Conservation (phyloP, 2,113 vertebrate species). For the Lampris megalopsis region DNA sequence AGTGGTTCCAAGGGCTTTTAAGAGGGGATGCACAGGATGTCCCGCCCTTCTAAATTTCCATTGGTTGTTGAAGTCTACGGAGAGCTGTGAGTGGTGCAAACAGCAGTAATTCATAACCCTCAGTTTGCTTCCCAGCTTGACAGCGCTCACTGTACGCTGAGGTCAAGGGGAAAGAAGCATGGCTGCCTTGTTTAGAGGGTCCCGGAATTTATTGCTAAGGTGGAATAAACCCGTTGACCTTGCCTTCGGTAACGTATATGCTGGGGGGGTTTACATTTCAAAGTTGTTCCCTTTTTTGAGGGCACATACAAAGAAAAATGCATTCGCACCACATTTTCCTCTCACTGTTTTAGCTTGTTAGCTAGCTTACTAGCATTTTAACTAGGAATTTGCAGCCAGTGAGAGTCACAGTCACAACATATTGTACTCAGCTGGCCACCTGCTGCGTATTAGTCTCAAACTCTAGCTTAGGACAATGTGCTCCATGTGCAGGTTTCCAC, state of each 20-base stretch:
- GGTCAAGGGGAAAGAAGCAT: constrained; percentile 78
- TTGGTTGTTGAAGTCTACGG: constrained; percentile 40
- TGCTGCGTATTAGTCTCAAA: not conserved
- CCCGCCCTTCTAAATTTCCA: constrained; percentile 57
- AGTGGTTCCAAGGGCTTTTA: constrained; percentile 10
- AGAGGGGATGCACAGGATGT: constrained; percentile 50
- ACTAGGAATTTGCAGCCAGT: not conserved
- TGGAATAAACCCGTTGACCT: constrained; percentile 76
- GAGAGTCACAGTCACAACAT: constrained; percentile 22
- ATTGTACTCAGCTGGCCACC: constrained; percentile 15
- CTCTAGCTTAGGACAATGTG: not conserved
- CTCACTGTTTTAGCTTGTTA: constrained; percentile 26
- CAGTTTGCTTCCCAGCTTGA: constrained; percentile 55
- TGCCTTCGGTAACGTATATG: constrained; percentile 77
- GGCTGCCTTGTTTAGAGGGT: constrained; percentile 82
- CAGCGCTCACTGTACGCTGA: constrained; percentile 67
- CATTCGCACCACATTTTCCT: not conserved
- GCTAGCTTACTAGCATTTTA: constrained; percentile 61
- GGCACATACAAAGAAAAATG: not conserved
- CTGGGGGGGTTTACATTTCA: not conserved
- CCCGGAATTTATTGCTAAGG: constrained; percentile 68
- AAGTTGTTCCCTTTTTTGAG: not conserved
- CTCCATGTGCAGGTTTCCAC: not conserved
- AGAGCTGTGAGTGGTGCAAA: constrained; percentile 56
- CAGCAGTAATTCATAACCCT: constrained; percentile 33